phyloP scores from a whole-genome alignment of 2,113 vertebrate species.

The Malurus cyaneus region DNA sequence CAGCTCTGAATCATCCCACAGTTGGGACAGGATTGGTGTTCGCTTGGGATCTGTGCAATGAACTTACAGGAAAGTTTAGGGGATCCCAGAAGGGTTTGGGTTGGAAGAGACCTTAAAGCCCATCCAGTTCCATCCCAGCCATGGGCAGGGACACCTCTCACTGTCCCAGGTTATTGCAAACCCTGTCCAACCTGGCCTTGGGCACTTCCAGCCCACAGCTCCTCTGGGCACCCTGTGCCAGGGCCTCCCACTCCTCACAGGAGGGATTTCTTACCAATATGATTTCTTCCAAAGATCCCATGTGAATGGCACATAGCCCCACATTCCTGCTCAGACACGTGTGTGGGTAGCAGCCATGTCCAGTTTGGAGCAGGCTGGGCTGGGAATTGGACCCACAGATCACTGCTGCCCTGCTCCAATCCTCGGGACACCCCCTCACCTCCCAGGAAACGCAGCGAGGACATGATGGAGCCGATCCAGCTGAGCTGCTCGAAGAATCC shows the following conservation, averaged over 20 bases:
- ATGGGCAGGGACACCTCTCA: neutral
- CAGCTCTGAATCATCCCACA: accelerated
- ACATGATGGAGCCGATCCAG: constrained; percentile 96
- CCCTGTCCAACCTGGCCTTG: accelerated
- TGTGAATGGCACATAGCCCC: neutral
- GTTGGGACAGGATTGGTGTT: neutral
- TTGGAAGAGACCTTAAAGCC: neutral
- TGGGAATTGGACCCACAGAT: accelerated
- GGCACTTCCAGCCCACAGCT: neutral
- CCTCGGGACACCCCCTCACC: constrained; percentile 58
- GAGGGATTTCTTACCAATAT: neutral
- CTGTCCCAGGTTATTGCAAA: accelerated
- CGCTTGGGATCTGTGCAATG: neutral
- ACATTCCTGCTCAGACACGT: accelerated
- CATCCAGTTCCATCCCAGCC: neutral
- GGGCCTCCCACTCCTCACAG: accelerated
- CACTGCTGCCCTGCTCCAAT: accelerated
- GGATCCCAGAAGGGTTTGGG: neutral
- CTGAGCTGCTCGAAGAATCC: constrained; percentile 88
- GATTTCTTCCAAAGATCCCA: neutral
- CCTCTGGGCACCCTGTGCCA: neutral
- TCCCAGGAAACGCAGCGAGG: constrained; percentile 85
- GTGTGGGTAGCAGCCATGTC: accelerated
- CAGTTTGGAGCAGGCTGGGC: neutral
- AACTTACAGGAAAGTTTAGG: accelerated